Conservation (phyloP, 2,113 vertebrate genomes). For the Potamarius usumacintae region DNA sequence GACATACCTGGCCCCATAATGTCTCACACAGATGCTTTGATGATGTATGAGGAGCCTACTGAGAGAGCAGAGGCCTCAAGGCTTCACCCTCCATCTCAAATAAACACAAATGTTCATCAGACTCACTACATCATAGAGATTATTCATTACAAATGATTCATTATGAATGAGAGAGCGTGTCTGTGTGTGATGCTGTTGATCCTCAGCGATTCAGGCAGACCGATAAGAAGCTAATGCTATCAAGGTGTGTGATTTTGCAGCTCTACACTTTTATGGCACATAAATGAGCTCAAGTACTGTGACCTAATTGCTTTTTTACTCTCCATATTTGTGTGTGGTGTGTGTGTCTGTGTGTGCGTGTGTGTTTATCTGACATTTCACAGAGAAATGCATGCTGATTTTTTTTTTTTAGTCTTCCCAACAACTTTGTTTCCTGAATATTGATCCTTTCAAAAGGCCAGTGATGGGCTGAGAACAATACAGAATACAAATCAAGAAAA, state of each 20-base stretch:
- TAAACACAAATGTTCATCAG: background rate
- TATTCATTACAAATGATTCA: conserved; percentile 24
- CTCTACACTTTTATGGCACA: background rate
- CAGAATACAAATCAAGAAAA: conserved; percentile 15
- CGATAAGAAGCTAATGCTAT: background rate
- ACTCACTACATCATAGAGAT: background rate
- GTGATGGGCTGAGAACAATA: background rate
- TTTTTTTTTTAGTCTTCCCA: background rate
- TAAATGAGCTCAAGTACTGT: background rate
- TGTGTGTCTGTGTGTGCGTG: background rate
- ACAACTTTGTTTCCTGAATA: conserved; percentile 27
- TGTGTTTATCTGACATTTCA: background rate
- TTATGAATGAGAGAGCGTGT: background rate
- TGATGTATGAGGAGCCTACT: background rate
- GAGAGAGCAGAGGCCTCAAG: background rate
- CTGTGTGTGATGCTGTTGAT: background rate
- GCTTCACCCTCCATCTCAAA: background rate
- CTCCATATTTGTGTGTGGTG: background rate
- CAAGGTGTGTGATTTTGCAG: conserved; percentile 1
- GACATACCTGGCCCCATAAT: background rate
- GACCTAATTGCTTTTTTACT: background rate
- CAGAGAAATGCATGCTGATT: conserved; percentile 11
- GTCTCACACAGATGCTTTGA: background rate
- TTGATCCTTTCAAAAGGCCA: conserved; percentile 26
- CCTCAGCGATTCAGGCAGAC: background rate